phyloP scores from a whole-genome alignment of 1,140 invertebrate species.

The Drosophila sp. region DNA sequence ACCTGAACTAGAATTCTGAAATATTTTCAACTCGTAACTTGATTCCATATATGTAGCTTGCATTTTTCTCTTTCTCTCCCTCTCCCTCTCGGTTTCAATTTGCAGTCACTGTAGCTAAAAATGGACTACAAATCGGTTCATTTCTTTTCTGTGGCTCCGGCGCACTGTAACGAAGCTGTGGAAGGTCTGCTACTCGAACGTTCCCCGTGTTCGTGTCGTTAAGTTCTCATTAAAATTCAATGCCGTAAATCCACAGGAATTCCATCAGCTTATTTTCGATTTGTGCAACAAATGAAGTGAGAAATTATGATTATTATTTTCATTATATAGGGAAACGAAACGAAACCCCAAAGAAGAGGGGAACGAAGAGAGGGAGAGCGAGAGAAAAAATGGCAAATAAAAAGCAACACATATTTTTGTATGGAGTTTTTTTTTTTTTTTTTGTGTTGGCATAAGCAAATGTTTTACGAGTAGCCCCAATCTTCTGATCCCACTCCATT shows the following conservation, averaged over 20 bases:
- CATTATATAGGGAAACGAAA: constrained; percentile 40
- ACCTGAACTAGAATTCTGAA: too few relatives aligned
- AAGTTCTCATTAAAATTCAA: constrained; percentile 46
- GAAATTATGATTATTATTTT: constrained; percentile 77
- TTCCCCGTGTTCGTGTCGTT: neutral
- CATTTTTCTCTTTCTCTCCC: too few relatives aligned
- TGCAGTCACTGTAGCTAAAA: too few relatives aligned
- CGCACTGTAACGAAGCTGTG: neutral
- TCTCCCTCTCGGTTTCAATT: too few relatives aligned
- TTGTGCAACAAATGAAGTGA: constrained; percentile 79
- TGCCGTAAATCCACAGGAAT: constrained; percentile 26
- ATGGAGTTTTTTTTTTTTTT: neutral
- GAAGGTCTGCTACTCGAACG: neutral
- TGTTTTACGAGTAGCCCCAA: constrained; percentile 11
- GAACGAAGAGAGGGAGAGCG: neutral
- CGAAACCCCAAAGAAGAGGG: neutral
- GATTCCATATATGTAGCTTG: too few relatives aligned
- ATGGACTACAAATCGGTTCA: too few relatives aligned
- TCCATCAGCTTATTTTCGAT: constrained; percentile 63
- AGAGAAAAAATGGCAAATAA: constrained; percentile 35
- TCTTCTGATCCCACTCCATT: constrained; percentile 5
- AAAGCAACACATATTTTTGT: constrained; percentile 28
- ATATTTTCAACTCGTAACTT: too few relatives aligned
- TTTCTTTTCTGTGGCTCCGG: too few relatives aligned
- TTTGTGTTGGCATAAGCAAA: constrained; percentile 47